These are phyloP conservation scores for Lampropteryx suffumata DNA, from an alignment of 2,888 invertebrate genomes.

Conservation along the genomic window DNA sequence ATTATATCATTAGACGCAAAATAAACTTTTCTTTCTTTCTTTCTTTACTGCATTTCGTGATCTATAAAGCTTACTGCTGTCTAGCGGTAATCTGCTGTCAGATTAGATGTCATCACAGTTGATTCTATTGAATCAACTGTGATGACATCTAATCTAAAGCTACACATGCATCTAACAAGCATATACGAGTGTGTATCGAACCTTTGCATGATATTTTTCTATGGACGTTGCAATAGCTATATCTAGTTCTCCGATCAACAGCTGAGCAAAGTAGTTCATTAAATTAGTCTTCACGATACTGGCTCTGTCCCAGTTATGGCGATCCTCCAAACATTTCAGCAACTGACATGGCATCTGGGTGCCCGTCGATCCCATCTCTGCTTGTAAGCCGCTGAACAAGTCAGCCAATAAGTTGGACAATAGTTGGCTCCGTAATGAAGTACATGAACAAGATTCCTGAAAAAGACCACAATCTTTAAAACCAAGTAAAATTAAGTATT, in stretches of 20 bases:
- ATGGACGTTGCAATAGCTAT: conserved; percentile 72
- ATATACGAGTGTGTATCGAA: too few relatives aligned
- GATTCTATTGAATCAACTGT: too few relatives aligned
- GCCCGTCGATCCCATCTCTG: conserved; percentile 52
- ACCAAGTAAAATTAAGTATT: too few relatives aligned
- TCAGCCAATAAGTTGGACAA: conserved; percentile 60
- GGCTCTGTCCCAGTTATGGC: conserved; percentile 67
- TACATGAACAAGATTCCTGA: conserved; percentile 70
- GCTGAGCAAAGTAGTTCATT: conserved; percentile 56
- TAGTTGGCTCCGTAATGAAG: conserved; percentile 60
- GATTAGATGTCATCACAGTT: too few relatives aligned
- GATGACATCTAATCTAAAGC: too few relatives aligned
- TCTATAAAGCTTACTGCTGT: too few relatives aligned
- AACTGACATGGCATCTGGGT: conserved; percentile 67
- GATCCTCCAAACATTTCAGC: conserved; percentile 71
- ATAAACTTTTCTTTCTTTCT: too few relatives aligned
- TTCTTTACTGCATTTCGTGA: too few relatives aligned
- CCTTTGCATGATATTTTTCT: conserved; percentile 72
- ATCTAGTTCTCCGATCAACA: conserved; percentile 65
- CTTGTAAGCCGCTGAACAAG: conserved; percentile 64
- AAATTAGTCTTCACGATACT: conserved; percentile 60
- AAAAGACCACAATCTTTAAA: conserved; percentile 25
- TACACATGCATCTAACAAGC: too few relatives aligned
- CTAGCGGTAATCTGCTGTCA: too few relatives aligned
- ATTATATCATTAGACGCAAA: too few relatives aligned